Evolutionary conservation across 2,113 vertebrate genomes (phyloP).

Genomic region (Pongo pygmaeus): DNA sequence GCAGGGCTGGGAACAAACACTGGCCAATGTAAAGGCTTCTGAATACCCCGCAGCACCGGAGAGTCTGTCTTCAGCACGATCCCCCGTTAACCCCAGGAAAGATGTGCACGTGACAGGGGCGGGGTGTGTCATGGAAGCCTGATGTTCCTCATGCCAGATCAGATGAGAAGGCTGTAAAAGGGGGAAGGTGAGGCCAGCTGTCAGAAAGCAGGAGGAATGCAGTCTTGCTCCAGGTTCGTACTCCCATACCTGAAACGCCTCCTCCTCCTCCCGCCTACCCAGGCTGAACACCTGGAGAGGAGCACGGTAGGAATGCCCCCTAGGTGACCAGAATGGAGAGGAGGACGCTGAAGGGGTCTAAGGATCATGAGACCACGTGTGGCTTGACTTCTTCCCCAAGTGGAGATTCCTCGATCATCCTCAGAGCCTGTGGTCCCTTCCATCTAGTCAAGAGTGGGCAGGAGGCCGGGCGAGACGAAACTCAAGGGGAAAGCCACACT

Average conservation of each 20-base stretch:
- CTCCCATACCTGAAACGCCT: not conserved
- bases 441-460: not conserved
- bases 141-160: not conserved
- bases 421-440: not conserved
- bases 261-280: not conserved
- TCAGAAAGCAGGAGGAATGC: not conserved
- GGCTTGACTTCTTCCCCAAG: not conserved
- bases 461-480: not conserved
- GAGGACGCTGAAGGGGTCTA: not conserved
- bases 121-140: fast-evolving
- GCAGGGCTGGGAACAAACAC: not conserved
- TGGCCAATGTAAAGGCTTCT: not conserved
- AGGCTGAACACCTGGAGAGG: not conserved
- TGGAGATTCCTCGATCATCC: not conserved
- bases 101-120: too few species aligned
- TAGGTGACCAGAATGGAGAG: not conserved
- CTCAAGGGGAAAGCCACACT: not conserved
- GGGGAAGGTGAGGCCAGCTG: not conserved
- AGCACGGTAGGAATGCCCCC: fast-evolving
- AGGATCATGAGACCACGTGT: not conserved
- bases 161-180: not conserved
- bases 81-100: not conserved
- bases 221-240: not conserved
- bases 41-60: not conserved
- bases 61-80: not conserved